These are phyloP conservation scores for Zaprionus taronus DNA, from an alignment of 1,140 invertebrate genomes.

Conservation along the genomic window DNA sequence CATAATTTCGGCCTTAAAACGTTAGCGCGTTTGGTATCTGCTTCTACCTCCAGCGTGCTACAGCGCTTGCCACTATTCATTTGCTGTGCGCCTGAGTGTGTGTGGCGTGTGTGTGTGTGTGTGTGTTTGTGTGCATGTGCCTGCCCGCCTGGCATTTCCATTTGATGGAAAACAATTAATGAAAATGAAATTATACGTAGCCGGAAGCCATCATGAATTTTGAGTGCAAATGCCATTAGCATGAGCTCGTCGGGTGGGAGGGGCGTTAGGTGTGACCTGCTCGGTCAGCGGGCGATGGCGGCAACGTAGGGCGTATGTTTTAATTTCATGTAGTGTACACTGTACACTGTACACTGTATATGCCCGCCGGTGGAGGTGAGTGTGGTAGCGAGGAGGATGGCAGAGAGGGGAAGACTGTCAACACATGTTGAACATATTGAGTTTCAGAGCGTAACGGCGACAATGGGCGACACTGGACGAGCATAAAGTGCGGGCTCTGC, in stretches of 20 bases:
- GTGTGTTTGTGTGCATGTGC: not conserved
- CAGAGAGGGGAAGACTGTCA: conserved; percentile 31
- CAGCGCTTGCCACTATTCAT: not conserved
- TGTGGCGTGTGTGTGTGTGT: conserved; percentile 4
- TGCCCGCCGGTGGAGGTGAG: not conserved
- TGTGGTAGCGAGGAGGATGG: not conserved
- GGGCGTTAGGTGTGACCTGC: conserved; percentile 5
- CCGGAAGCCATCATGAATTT: conserved; percentile 74
- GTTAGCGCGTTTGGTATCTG: not conserved
- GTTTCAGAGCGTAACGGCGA: conserved; percentile 48
- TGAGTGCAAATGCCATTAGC: conserved; percentile 78
- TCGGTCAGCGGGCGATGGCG: conserved; percentile 15
- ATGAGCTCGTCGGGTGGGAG: conserved; percentile 21
- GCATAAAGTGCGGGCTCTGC: not conserved
- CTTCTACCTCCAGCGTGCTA: too few species aligned
- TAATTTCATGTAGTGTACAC: conserved; percentile 42
- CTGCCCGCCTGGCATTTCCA: conserved; percentile 20
- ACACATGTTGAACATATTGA: conserved; percentile 72
- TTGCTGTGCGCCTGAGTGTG: not conserved
- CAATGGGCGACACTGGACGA: conserved; percentile 4
- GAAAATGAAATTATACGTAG: conserved; percentile 76
- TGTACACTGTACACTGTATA: too few species aligned
- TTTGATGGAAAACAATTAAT: conserved; percentile 75
- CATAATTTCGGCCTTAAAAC: not conserved
- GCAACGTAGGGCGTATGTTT: conserved; percentile 31